Evolutionary conservation across 2,113 vertebrate species (phyloP), one percentile per base, ranked within the genome.

Genomic region (Myrmophylax atrothorax): DNA sequence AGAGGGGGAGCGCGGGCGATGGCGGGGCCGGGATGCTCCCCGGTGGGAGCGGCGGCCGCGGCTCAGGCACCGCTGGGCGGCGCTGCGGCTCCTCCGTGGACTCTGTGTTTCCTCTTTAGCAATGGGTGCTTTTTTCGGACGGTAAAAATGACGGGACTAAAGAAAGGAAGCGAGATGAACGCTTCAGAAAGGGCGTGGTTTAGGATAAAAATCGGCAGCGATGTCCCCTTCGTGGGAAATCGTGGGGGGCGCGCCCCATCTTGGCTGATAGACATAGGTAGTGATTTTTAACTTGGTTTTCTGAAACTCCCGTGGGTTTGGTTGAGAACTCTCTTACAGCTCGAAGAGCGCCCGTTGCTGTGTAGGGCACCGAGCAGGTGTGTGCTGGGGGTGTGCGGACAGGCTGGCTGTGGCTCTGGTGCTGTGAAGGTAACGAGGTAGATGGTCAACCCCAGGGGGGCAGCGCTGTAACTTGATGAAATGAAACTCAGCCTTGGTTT

Each of bases 71-170:
- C 85, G 67, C 85, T 73, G 63, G 89, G 91, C 25, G 93, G 93
- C 88, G 37, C 84, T 95, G 83, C 42, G 10, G 49, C 64, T 46
- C 47, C 38, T 18, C 4, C 12, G 0, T 3, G 16, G 31, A 2
- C 4, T 4, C 20, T 10, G 15, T 12, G 7, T 8, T 7, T 0
- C n/a, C n/a, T 6, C 17, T 46, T 18, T n/a, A 77, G 44, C 19
- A 10, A 4, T 0, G 0, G 40, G 2, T 29, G 25, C 38, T 3
- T 12, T 3, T 5, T 58, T 14, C 44, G 10, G 44, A 10, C 12
- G 5, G 52, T 72, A 9, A 11, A 23, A 53, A 8, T 0, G 17
- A 7, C 10, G 25, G 40, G 2, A 46, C 10, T 12, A 2, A 20
- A 6, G 47, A 47, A 29, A 35, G 14, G 14, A 18, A 20, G 66